phyloP scores from a whole-genome alignment of 1,140 invertebrate species.

The Drosophila ambigua region DNA sequence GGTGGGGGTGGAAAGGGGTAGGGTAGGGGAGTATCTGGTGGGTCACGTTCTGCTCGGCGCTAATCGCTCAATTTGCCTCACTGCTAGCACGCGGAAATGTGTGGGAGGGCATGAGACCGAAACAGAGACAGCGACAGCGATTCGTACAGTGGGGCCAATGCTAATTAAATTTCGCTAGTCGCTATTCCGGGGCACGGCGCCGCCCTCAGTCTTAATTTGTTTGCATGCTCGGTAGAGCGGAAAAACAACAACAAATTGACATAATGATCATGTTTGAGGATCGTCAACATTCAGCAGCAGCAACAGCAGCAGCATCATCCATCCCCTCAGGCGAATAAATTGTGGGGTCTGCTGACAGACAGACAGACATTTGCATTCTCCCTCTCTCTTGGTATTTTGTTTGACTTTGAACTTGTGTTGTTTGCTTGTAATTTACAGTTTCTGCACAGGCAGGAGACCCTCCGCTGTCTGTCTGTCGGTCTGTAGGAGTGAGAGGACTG shows the following conservation, averaged over 20 bases:
- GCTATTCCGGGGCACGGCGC: constrained; percentile 34
- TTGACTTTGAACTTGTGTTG: constrained; percentile 75
- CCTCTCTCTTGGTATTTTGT: constrained; percentile 34
- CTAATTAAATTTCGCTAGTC: constrained; percentile 72
- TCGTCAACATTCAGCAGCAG: constrained; percentile 24
- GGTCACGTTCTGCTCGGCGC: constrained; percentile 63
- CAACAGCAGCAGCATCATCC: constrained; percentile 33
- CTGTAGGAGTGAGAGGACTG: not conserved
- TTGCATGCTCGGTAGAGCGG: constrained; percentile 76
- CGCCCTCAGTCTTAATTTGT: constrained; percentile 72
- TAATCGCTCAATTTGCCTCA: constrained; percentile 69
- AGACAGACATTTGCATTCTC: constrained; percentile 17
- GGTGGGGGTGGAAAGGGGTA: not conserved
- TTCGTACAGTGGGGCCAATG: constrained; percentile 47
- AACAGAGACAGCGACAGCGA: constrained; percentile 2
- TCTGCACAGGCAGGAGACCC: constrained; percentile 35
- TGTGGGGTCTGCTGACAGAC: constrained; percentile 32
- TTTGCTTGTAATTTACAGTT: constrained; percentile 54
- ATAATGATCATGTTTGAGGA: constrained; percentile 62
- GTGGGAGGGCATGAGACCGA: constrained; percentile 44
- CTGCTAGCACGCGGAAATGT: constrained; percentile 70
- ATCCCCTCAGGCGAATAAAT: constrained; percentile 21
- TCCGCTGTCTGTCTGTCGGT: not conserved
- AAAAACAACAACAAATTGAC: constrained; percentile 71
- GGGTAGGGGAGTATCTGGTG: constrained; percentile 16